Conservation (phyloP, 1,140 invertebrate genomes). For the Protaetia brevitarsis region DNA sequence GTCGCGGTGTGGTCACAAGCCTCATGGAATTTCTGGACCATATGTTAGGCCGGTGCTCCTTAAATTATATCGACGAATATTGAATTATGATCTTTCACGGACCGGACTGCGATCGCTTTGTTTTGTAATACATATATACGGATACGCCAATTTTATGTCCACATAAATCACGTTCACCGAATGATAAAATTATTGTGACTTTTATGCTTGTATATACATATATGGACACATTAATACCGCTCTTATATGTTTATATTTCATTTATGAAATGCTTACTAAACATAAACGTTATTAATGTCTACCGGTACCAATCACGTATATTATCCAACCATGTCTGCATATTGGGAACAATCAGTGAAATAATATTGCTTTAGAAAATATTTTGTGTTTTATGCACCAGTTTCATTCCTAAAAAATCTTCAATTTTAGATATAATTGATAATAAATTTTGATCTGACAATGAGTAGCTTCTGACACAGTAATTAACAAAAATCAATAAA, state of each 20-base stretch:
- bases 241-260: conserved; percentile 3
- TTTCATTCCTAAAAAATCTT: too few relatives aligned
- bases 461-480: too few relatives aligned
- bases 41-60: neutral
- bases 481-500: too few relatives aligned
- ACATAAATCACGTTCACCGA: neutral
- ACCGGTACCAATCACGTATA: neutral
- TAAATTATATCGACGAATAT: conserved; percentile 13
- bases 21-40: neutral
- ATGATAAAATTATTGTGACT: conserved; percentile 14
- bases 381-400: too few relatives aligned
- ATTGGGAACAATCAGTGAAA: too few relatives aligned
- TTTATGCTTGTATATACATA: conserved; percentile 11
- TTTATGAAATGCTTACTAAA: conserved; percentile 14
- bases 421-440: too few relatives aligned
- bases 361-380: too few relatives aligned
- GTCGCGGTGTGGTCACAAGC: neutral
- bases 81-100: neutral
- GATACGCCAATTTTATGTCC: conserved; percentile 13
- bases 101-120: neutral
- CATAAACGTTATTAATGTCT: conserved; percentile 5
- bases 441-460: too few relatives aligned
- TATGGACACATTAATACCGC: neutral
- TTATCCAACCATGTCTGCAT: too few relatives aligned
- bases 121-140: conserved; percentile 6